Evolutionary conservation across 2,888 invertebrate genomes (phyloP), one percentile per base, ranked within the genome.

Genomic region (Actias luna): DNA sequence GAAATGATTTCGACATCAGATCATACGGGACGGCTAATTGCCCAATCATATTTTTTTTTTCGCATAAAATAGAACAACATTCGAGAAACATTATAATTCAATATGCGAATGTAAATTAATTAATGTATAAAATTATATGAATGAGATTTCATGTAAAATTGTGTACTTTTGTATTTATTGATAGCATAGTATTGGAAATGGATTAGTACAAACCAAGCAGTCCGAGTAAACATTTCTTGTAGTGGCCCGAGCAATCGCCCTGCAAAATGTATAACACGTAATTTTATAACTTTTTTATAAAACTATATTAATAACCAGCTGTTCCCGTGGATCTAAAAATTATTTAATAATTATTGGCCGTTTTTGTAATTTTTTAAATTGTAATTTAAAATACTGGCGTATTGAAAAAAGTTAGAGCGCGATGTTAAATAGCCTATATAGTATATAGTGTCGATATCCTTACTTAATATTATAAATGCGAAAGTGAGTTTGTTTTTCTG

Each of bases 211-310:
- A 83, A 8, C 94, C 95, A 64, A 96, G 93, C 1, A 97, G 87
- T 50, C 96, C 96, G 59, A 97, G 91, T 46, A 98, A 89, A 70
- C 96, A 95, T 80, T 96, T 97, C 85, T 97, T 97, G 93, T 97
- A 98, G 82, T 98, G 95, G 33, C 98, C 98, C 59, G 96, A 96
- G 70, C 96, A 96, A 76, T 98, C 97, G 33, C 94, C 96, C 96
- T 97, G 89, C 7, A n/a, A 78, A 95, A 89, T 12, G 70, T 74
- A 77, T 52, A 64, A 62, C 42, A 18, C 7, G 5, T 42, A 18
- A 18, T 42, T 5, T 18, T n/a, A 18, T 42, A n/a, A n/a, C n/a
- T n/a, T n/a, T n/a, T n/a, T n/a, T n/a, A n/a, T n/a, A n/a, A n/a
- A n/a, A n/a, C n/a, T n/a, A n/a, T n/a, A n/a, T n/a, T n/a, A n/a